Evolutionary conservation across 2,113 vertebrate genomes (phyloP).

Genomic region (Erythrocebus patas): DNA sequence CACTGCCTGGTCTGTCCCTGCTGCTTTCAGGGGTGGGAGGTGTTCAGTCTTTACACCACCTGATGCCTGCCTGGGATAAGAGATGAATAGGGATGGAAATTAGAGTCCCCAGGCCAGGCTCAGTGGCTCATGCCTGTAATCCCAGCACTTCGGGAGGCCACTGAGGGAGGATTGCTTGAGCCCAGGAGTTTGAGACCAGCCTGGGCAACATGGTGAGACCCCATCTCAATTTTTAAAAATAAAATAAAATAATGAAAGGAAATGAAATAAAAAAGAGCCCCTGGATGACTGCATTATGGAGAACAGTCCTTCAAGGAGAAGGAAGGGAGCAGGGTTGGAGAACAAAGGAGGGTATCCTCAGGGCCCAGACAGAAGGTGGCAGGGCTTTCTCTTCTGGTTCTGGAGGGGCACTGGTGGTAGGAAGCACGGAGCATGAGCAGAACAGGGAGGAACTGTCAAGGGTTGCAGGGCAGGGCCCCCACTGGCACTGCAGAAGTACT

Average conservation of each 20-base stretch:
- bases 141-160: too few relatives aligned
- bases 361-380: background rate
- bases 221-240: too few relatives aligned
- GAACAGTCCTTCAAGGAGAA: background rate
- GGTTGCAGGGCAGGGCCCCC: background rate
- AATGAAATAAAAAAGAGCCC: background rate
- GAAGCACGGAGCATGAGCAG: fast-evolving
- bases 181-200: too few relatives aligned
- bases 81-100: background rate
- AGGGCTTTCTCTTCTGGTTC: background rate
- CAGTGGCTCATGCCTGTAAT: too few relatives aligned
- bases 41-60: background rate
- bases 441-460: too few relatives aligned
- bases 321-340: background rate
- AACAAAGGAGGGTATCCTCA: background rate
- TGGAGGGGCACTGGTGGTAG: background rate
- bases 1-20: constrained; percentile 50
- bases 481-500: background rate
- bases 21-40: background rate
- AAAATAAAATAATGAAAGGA: too few relatives aligned
- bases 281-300: background rate
- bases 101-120: background rate
- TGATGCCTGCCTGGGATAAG: background rate
- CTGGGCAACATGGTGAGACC: too few relatives aligned
- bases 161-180: too few relatives aligned